These are phyloP conservation scores for Emberiza fucata DNA, from an alignment of 2,113 vertebrate genomes.

Conservation along the genomic window DNA sequence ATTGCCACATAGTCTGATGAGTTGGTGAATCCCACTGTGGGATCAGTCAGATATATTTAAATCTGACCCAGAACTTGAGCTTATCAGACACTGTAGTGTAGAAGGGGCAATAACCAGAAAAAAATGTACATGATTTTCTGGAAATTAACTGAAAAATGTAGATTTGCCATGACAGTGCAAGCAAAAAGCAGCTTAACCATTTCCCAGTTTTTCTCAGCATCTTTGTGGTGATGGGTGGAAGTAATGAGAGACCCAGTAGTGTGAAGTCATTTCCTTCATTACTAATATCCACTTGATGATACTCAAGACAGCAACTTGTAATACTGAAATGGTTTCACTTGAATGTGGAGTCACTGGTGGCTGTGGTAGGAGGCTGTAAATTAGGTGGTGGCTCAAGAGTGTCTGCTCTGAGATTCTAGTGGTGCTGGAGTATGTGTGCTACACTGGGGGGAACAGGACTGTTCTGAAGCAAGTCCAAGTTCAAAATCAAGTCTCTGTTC, in stretches of 20 bases:
- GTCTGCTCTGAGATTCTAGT: neutral
- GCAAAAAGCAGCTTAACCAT: neutral
- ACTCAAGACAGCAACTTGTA: neutral
- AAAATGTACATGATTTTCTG: neutral
- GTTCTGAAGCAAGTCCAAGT: neutral
- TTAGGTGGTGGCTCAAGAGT: neutral
- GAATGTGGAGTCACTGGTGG: neutral
- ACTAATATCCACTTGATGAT: neutral
- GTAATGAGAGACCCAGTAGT: neutral
- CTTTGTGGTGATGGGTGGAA: neutral
- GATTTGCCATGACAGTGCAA: neutral
- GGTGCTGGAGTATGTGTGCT: neutral
- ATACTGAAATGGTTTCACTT: neutral
- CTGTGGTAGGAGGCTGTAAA: neutral
- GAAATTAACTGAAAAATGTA: neutral
- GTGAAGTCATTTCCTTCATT: neutral
- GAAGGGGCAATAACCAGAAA: neutral
- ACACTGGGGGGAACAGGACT: neutral
- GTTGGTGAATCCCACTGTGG: neutral
- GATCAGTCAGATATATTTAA: neutral
- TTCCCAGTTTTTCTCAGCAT: neutral
- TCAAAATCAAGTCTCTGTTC: neutral
- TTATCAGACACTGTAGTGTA: neutral
- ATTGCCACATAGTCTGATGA: neutral
- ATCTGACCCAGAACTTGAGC: neutral